Conservation (phyloP, 2,888 invertebrate species). For the Tetragnatha montana region DNA sequence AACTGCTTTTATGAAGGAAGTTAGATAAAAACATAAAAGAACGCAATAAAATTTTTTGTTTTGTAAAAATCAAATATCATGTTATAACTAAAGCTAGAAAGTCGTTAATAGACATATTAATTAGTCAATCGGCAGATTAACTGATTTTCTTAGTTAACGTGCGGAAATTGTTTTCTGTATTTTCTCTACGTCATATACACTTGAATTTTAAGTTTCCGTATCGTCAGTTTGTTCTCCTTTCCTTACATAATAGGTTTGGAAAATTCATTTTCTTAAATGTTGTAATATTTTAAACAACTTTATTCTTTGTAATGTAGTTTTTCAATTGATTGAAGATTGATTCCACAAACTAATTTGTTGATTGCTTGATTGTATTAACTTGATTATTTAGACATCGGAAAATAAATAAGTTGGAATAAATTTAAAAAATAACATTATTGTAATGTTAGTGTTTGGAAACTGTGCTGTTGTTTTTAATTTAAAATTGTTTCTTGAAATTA, state of each 20-base stretch:
- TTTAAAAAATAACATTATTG: no score
- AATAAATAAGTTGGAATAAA: no score
- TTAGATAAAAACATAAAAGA: no score
- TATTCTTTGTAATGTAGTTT: neutral
- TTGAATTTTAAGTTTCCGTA: neutral
- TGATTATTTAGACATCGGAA: no score
- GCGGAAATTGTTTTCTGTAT: neutral
- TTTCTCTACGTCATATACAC: neutral
- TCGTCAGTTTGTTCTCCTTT: constrained; percentile 3
- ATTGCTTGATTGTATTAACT: neutral
- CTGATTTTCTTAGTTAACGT: constrained; percentile 6
- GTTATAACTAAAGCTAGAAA: neutral
- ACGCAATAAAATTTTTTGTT: no score
- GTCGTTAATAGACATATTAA: neutral
- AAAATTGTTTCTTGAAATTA: no score
- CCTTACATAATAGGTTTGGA: neutral
- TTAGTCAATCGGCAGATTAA: neutral
- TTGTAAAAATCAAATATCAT: neutral
- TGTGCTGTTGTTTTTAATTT: no score
- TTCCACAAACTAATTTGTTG: neutral
- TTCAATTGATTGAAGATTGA: neutral
- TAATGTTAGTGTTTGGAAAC: no score
- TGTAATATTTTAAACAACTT: neutral
- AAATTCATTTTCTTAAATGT: neutral
- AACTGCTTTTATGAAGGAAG: no score